Conservation (phyloP, 2,888 invertebrate species). For the Drosophila anomelani region DNA sequence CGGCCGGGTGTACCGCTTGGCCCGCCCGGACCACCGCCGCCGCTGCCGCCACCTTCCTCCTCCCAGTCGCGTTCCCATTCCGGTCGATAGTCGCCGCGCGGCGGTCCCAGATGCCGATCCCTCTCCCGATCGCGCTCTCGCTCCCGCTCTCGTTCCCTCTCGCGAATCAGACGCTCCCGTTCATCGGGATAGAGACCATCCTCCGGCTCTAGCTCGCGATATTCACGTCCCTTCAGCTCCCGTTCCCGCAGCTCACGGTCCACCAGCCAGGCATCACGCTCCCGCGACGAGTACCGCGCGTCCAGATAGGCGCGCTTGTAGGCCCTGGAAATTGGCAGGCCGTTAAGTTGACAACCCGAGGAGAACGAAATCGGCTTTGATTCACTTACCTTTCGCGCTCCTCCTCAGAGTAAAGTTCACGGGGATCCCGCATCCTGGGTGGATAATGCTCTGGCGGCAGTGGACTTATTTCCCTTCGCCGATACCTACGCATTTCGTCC, state of each 20-base stretch:
- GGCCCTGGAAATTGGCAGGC: conserved; percentile 50
- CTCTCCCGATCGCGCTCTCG: conserved; percentile 70
- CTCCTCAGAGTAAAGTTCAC: conserved; percentile 82
- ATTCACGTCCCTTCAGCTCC: conserved; percentile 66
- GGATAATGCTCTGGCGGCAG: conserved; percentile 76
- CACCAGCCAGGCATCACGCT: conserved; percentile 74
- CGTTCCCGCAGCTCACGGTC: conserved; percentile 72
- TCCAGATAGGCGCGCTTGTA: conserved; percentile 82
- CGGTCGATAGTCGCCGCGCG: conserved; percentile 78
- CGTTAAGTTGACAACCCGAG: not conserved
- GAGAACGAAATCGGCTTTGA: not conserved
- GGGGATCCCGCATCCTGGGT: conserved; percentile 73
- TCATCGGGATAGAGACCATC: conserved; percentile 75
- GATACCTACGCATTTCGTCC: conserved; percentile 82
- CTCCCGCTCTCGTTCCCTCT: conserved; percentile 70
- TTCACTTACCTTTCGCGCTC: conserved; percentile 77
- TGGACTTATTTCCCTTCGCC: conserved; percentile 80
- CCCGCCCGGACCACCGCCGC: conserved; percentile 36
- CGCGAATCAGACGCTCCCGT: conserved; percentile 69
- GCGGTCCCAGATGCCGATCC: conserved; percentile 49
- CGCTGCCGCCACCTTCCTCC: conserved; percentile 55
- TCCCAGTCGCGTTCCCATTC: conserved; percentile 83
- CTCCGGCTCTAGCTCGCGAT: conserved; percentile 70
- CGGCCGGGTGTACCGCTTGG: conserved; percentile 65
- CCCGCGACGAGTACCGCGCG: conserved; percentile 73